Evolutionary conservation across 2,113 vertebrate species (phyloP).

Genomic region (Urocitellus parryii): DNA sequence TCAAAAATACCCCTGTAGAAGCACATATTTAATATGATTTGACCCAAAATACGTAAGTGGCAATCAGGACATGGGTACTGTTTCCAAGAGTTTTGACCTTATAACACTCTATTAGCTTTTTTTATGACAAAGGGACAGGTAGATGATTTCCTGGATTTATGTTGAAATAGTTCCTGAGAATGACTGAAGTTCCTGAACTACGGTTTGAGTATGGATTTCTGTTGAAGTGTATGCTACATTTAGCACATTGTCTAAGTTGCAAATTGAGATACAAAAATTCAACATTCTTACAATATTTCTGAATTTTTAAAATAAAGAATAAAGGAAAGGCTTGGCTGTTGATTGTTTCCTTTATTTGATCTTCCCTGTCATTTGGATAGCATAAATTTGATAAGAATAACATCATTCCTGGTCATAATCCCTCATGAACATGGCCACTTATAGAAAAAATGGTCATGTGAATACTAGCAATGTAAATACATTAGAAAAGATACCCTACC

Average conservation of each 20-base stretch:
- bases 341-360: background rate
- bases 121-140: background rate
- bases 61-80: background rate
- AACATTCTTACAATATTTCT: background rate
- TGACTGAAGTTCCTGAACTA: background rate
- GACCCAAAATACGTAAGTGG: background rate
- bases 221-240: background rate
- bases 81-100: background rate
- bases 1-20: background rate
- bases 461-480: conserved; percentile 46
- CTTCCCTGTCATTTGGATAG: background rate
- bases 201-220: background rate
- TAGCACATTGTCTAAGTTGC: background rate
- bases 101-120: background rate
- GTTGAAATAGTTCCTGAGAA: background rate
- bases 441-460: conserved; percentile 9
- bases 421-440: background rate
- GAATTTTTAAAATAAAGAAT: background rate
- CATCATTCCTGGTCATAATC: background rate
- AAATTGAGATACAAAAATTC: background rate
- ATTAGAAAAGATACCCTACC: conserved; percentile 61
- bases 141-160: background rate
- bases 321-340: background rate
- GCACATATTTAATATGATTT: background rate
- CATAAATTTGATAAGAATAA: background rate